Percentiles rank a stretch among this genome's conserved stretches.
phyloP scores from a whole-genome alignment of 2,797 vertebrate species.

The Hoplostethus mediterraneus region DNA sequence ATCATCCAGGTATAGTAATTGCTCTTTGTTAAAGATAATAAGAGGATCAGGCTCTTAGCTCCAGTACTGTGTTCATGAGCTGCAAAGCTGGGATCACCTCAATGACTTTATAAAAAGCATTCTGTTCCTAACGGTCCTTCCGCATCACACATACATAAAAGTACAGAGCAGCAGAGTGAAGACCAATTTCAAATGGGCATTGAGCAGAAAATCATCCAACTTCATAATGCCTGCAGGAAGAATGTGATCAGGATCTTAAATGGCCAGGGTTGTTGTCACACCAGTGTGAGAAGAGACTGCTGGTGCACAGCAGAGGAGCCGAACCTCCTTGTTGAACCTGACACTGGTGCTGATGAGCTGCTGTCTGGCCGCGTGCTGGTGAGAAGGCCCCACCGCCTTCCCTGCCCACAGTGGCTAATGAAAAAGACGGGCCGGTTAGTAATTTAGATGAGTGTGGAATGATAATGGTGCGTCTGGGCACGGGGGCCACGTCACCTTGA shows the following conservation, averaged over 20 bases:
- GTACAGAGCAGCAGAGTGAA: conserved; percentile 22
- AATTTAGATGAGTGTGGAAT: conserved; percentile 87
- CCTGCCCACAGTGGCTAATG: conserved; percentile 84
- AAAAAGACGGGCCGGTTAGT: conserved; percentile 85
- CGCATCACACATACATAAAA: conserved; percentile 33
- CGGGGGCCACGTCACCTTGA: conserved; percentile 93
- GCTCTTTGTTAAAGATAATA: conserved; percentile 50
- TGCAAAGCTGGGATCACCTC: conserved; percentile 36
- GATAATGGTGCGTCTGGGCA: conserved; percentile 88
- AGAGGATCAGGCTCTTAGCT: conserved; percentile 19
- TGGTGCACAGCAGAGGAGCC: no score
- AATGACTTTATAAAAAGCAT: conserved; percentile 5
- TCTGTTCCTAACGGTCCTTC: conserved; percentile 12
- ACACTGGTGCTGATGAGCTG: background rate
- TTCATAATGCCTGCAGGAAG: conserved; percentile 26
- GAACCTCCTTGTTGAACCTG: no score
- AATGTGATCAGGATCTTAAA: conserved; percentile 43
- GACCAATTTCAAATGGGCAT: conserved; percentile 36
- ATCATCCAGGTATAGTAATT: conserved; percentile 47
- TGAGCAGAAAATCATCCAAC: conserved; percentile 34
- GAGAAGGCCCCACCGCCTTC: conserved; percentile 49
- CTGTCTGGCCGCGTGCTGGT: conserved; percentile 23
- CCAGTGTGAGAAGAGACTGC: no score
- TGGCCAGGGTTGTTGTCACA: background rate
- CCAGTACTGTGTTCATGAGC: conserved; percentile 28